Conservation (phyloP, 1,140 invertebrate genomes). For the Drosophila micromelanica region DNA sequence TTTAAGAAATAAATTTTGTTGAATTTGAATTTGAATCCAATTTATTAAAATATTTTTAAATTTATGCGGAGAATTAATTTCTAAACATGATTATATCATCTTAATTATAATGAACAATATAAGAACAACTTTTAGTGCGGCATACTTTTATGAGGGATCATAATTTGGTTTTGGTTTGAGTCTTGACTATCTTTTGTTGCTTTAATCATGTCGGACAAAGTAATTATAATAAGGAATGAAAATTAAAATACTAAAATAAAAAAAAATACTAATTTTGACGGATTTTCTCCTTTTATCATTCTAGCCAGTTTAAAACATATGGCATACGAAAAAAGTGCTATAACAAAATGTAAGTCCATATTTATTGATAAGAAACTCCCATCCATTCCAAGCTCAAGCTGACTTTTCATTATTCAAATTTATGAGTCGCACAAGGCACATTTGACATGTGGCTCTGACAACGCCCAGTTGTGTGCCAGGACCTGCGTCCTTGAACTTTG, state of each 20-base stretch:
- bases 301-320: too few relatives aligned
- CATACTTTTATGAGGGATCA: conserved; percentile 65
- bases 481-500: conserved; percentile 46
- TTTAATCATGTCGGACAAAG: not conserved
- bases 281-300: too few relatives aligned
- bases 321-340: too few relatives aligned
- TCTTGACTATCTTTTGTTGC: not conserved
- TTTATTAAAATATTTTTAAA: not conserved
- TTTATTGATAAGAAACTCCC: not conserved
- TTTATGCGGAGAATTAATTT: not conserved
- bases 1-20: too few relatives aligned
- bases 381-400: not conserved
- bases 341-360: too few relatives aligned
- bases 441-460: conserved; percentile 42
- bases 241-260: too few relatives aligned
- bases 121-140: conserved; percentile 7
- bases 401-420: conserved; percentile 53
- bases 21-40: too few relatives aligned
- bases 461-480: conserved; percentile 53
- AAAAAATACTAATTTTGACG: too few relatives aligned
- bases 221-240: not conserved
- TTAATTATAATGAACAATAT: too few relatives aligned
- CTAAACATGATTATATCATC: too few relatives aligned
- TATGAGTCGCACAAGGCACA: conserved; percentile 23
- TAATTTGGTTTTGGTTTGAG: conserved; percentile 34